Evolutionary conservation across 30 jellyfish, hydroid and myxozoan species (phyloP), one percentile per base, ranked within the genome.

Genomic region (Pseudorhiza aurosa): DNA sequence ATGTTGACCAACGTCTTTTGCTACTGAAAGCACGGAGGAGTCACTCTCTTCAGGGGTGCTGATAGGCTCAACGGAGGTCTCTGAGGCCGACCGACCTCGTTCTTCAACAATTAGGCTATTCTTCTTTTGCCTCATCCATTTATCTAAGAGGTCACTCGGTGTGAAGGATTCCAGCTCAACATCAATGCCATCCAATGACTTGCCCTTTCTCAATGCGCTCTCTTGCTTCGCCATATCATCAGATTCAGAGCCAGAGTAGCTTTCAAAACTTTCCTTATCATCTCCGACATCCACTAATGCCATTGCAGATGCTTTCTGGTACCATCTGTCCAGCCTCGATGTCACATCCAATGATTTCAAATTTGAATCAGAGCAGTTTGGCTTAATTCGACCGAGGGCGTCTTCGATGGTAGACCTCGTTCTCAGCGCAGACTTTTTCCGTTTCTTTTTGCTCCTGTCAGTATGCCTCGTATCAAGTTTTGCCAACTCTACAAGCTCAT

Each of bases 91-190:
- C 18, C 84, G 45, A 15, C 84, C 91, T 21, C 68, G 45, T 22
- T 65, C 84, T 21, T 80, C 91, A 18, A 29, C 43, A n/a, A 35
- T 26, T 2, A 64, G 32, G 63, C 84, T 46, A 57, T 65, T 80
- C 36, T 77, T 77, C 64, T 77, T 77, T 47, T 80, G 91, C 49
- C 42, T 56, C 83, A 80, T 80, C 91, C 91, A 80, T 36, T 80
- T 80, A 63, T 68, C 49, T 30, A 80, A 27, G 10, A 80, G 71
- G n/a, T 65, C 84, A 46, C 51, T 77, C 1, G 75, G 79, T 8
- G 79, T 76, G 68, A 57, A 40, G 42, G 68, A 32, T 18, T 47
- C 79, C 51, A 76, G 43, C 27, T 62, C 71, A 11, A 60, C 22
- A 28, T 59, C 89, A 9, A 77, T 77, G 15, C 33, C 89, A 35